Conservation (phyloP, 2,888 invertebrate species). For the Salpingus planirostris region DNA sequence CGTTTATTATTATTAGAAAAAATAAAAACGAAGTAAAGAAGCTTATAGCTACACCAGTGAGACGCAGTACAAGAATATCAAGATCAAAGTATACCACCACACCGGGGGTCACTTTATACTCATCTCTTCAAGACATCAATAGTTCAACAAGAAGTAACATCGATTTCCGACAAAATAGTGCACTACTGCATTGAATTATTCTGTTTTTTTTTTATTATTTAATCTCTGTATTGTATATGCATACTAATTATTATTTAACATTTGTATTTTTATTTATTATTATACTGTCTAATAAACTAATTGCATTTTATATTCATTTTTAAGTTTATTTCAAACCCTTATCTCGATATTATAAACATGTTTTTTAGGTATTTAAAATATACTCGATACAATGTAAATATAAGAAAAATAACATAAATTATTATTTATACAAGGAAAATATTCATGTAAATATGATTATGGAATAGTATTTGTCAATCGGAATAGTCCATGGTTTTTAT, state of each 20-base stretch:
- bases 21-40: constrained; percentile 15
- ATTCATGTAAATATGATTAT: constrained; percentile 19
- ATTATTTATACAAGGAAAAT: constrained; percentile 24
- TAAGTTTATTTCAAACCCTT: constrained; percentile 14
- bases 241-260: not conserved
- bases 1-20: constrained; percentile 3
- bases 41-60: constrained; percentile 45
- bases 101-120: constrained; percentile 24
- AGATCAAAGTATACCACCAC: constrained; percentile 22
- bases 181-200: not conserved
- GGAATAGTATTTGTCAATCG: constrained; percentile 29
- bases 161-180: constrained; percentile 3
- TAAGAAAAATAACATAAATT: constrained; percentile 30
- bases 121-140: constrained; percentile 24
- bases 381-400: constrained; percentile 26
- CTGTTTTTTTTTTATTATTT: not conserved
- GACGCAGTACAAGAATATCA: constrained; percentile 42
- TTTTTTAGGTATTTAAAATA: constrained; percentile 25
- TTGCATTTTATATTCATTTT: not conserved
- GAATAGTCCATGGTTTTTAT: constrained; percentile 94
- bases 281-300: not conserved
- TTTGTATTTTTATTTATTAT: not conserved
- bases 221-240: too few relatives aligned
- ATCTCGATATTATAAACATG: constrained; percentile 12
- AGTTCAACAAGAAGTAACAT: constrained; percentile 11